Percentiles rank a stretch among this genome's conserved stretches.
Evolutionary conservation across 2,797 vertebrate species (phyloP).

Genomic region (Melanotaenia maccullochi): DNA sequence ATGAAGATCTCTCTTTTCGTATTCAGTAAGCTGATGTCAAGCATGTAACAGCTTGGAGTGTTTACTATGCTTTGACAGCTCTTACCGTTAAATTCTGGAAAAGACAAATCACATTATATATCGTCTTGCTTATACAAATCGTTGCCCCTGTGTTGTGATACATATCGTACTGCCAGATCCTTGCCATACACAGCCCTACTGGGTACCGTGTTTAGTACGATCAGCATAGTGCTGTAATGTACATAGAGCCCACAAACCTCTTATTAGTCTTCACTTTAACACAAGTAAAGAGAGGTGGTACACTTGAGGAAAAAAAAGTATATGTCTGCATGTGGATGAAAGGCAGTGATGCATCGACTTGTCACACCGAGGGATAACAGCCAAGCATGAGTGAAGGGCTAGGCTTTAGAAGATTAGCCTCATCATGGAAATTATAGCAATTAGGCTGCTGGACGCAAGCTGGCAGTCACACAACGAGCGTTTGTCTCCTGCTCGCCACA

Average conservation of each 20-base stretch:
- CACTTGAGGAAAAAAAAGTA: constrained; percentile 7
- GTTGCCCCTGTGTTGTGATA: no score
- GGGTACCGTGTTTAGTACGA: not conserved
- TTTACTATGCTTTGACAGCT: no score
- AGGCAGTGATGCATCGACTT: constrained; percentile 30
- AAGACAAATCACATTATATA: no score
- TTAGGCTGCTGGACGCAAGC: constrained; percentile 72
- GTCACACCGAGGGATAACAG: constrained; percentile 60
- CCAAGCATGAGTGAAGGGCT: constrained; percentile 72
- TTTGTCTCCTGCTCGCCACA: constrained; percentile 70
- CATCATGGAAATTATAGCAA: constrained; percentile 82
- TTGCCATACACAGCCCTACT: no score
- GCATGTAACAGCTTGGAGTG: no score
- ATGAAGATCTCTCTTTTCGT: no score
- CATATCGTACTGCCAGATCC: no score
- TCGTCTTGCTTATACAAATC: no score
- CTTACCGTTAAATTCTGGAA: no score
- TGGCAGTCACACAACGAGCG: constrained; percentile 76
- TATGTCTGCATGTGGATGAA: constrained; percentile 38
- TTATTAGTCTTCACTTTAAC: not conserved
- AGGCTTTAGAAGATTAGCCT: constrained; percentile 78
- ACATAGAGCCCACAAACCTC: not conserved
- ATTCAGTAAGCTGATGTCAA: no score
- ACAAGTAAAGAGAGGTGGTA: not conserved
- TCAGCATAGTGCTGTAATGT: not conserved